Percentiles rank a stretch among this genome's conserved stretches.
These are phyloP conservation scores for Carettochelys insculpta DNA, from an alignment of 2,113 vertebrate species.

Conservation along the genomic window DNA sequence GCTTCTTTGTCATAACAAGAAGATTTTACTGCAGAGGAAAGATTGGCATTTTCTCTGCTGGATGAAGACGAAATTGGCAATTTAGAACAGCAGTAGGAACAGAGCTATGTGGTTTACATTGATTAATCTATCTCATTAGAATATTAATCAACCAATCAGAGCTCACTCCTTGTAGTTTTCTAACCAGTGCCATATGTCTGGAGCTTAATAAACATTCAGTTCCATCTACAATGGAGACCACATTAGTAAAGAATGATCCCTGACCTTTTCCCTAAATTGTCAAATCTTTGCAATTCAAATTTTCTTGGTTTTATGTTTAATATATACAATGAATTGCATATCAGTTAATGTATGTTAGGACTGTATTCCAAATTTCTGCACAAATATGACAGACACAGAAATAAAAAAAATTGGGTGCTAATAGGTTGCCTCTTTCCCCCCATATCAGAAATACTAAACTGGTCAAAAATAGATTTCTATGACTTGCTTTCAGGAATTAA, in stretches of 20 bases:
- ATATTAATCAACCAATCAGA: constrained; percentile 71
- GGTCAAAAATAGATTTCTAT: background rate
- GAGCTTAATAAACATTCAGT: constrained; percentile 60
- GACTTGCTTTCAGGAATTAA: background rate
- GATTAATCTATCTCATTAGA: constrained; percentile 75
- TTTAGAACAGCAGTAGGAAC: constrained; percentile 73
- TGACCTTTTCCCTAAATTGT: constrained; percentile 33
- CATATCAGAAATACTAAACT: background rate
- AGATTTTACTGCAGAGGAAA: constrained; percentile 69
- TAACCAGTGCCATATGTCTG: constrained; percentile 63
- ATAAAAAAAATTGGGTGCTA: background rate
- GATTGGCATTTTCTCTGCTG: constrained; percentile 78
- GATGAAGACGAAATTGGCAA: constrained; percentile 76
- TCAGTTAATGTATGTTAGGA: background rate
- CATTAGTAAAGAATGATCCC: constrained; percentile 26
- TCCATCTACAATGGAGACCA: constrained; percentile 22
- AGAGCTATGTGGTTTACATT: constrained; percentile 73
- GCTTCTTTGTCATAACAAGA: constrained; percentile 75
- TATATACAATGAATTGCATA: background rate
- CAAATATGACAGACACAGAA: background rate
- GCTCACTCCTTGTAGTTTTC: constrained; percentile 39
- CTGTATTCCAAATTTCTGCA: background rate
- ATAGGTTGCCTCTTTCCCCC: background rate
- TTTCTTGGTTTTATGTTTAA: background rate
- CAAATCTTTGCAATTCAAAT: background rate